Base-by-base conservation (phyloP, 64 coral and sea anemone genomes). In the Hydrozoanthus tunicans region DNA sequence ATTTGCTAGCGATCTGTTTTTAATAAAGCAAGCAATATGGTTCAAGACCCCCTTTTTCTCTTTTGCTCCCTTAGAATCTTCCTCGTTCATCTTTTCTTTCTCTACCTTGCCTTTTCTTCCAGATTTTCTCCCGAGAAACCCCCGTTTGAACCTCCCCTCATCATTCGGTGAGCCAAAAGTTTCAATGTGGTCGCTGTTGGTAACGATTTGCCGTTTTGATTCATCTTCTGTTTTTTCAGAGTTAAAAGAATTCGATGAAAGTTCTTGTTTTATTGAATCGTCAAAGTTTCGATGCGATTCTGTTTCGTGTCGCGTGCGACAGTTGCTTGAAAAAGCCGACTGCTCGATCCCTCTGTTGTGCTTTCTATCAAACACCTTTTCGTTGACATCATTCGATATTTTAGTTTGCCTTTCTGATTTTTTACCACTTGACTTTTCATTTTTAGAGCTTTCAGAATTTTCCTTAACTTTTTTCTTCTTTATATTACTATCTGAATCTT, bases 21-120 rank as follows among this genome's bases (percentile, higher is more conserved):
- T 97, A 13, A 97, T 91, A 9, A 97, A 97, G 20, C 55, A 91
- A 10, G 77, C 72, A 27, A 97, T 89, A 13, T 94, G 95, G 43
- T 90, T 73, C 24, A 93, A 68, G 17, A 97, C 92, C 8, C 82
- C 68, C 56, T 90, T 93, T 81, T 92, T 97, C 9, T 91, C 85
- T 57, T 90, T 92, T 75, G 68, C 9, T 74, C 25, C 70, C 20
- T 88, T 88, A 6, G 84, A 59, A 3, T 75, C 68, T 76, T 97
- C 86, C 8, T 64, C 27, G 53, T 86, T 91, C 51, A 24, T 62
- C 9, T 58, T 91, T 11, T 91, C 64, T 5, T 66, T 67, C 8
- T 91, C 86, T 66, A 52, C 73, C 25, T 52, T 85, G 53, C 62
- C 6, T 25, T 81, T 89, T 15, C 86, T 91, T 58, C 82, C 80